phyloP scores from a whole-genome alignment of 2,888 invertebrate genomes.

The Euzetes globulus region DNA sequence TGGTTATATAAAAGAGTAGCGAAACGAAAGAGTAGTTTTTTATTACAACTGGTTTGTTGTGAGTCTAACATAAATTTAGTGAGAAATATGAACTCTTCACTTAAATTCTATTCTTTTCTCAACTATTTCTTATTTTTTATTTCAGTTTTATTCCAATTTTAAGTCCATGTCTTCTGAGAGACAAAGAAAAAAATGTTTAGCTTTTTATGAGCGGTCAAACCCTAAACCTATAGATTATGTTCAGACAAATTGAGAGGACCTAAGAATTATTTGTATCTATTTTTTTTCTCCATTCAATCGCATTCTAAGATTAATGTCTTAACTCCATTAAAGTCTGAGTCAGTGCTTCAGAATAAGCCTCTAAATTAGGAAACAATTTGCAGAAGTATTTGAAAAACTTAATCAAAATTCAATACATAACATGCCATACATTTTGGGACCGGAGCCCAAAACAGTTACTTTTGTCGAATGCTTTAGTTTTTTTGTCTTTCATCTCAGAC shows the following conservation, averaged over 20 bases:
- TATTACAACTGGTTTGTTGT: neutral
- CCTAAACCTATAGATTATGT: no score
- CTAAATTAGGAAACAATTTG: slow-evolving; percentile 20
- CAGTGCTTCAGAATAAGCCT: slow-evolving; percentile 13
- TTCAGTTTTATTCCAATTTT: neutral
- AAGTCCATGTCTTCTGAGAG: neutral
- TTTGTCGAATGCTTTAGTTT: neutral
- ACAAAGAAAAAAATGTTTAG: no score
- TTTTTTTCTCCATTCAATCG: neutral
- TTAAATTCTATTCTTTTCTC: neutral
- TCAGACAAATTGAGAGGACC: no score
- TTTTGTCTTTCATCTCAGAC: neutral
- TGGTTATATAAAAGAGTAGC: neutral
- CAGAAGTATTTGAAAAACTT: slow-evolving; percentile 19
- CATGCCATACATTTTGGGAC: neutral
- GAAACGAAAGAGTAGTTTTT: neutral
- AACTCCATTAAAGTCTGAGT: neutral
- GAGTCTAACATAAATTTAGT: neutral
- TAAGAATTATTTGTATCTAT: no score
- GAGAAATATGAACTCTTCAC: slow-evolving; percentile 1
- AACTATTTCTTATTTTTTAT: neutral
- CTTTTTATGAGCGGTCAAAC: no score
- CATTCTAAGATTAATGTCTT: slow-evolving; percentile 7
- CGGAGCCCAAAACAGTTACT: neutral
- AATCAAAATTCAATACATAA: slow-evolving; percentile 22